Conservation (phyloP, 1,140 invertebrate species). For the Halictus rubicundus region DNA sequence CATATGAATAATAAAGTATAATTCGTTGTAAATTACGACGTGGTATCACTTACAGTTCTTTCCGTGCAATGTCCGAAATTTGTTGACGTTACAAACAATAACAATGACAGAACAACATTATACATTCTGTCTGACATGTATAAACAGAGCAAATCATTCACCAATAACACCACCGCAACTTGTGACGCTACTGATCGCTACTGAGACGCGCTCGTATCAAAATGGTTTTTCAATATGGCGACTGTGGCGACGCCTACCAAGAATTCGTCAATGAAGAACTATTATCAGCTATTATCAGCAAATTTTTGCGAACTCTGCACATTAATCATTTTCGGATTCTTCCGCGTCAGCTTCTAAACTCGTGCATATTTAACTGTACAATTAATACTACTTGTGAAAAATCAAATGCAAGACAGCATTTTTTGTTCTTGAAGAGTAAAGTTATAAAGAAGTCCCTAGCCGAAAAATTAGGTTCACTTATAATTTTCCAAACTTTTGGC, state of each 20-base stretch:
- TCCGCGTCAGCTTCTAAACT: not conserved
- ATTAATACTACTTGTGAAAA: not conserved
- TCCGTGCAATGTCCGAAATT: conserved; percentile 31
- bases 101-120: conserved; percentile 39
- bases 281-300: not conserved
- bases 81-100: conserved; percentile 31
- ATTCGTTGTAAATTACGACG: not conserved
- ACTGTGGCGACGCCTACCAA: not conserved
- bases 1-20: not conserved
- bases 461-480: too few species aligned
- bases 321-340: not conserved
- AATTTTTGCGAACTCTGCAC: not conserved
- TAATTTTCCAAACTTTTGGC: too few species aligned
- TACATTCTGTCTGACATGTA: conserved; percentile 46
- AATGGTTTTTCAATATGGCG: conserved; percentile 18
- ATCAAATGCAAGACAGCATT: not conserved
- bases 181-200: conserved; percentile 34
- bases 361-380: not conserved
- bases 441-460: too few species aligned
- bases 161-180: not conserved
- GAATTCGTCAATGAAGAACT: not conserved
- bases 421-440: not conserved
- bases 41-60: conserved; percentile 47
- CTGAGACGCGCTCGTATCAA: conserved; percentile 27
- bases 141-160: conserved; percentile 26